Evolutionary conservation across 1,140 invertebrate genomes (phyloP).

Genomic region (Panagrolaimus sp.): DNA sequence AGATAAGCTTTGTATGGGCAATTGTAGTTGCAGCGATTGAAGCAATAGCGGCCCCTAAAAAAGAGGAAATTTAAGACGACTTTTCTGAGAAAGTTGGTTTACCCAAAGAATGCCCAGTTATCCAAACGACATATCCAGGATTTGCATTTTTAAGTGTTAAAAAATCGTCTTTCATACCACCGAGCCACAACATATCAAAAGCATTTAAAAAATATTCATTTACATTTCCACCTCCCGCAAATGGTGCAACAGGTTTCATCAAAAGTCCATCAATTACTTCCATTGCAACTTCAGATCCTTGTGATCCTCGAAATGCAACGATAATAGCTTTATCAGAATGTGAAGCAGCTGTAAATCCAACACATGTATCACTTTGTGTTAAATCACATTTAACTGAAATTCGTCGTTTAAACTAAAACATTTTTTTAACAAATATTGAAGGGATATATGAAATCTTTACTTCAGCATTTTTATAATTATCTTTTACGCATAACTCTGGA

Average conservation of each 20-base stretch:
- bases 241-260: slow-evolving; percentile 18
- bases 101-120: slow-evolving; percentile 32
- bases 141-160: slow-evolving; percentile 23
- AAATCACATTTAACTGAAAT: slow-evolving; percentile 28
- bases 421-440: not conserved
- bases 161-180: slow-evolving; percentile 37
- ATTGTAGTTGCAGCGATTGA: slow-evolving; percentile 1
- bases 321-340: slow-evolving; percentile 30
- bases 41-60: not conserved
- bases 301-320: slow-evolving; percentile 27
- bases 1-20: not conserved
- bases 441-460: not conserved
- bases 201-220: slow-evolving; percentile 39
- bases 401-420: slow-evolving; percentile 20
- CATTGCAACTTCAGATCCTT: slow-evolving; percentile 40
- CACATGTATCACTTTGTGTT: slow-evolving; percentile 29
- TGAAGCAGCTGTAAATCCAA: slow-evolving; percentile 34
- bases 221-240: slow-evolving; percentile 38
- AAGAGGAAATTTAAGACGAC: too few species aligned
- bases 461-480: not conserved
- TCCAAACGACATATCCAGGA: slow-evolving; percentile 39
- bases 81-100: not conserved
- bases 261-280: slow-evolving; percentile 34
- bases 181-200: slow-evolving; percentile 35
- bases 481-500: too few species aligned